Evolutionary conservation across 1,140 invertebrate genomes (phyloP), one percentile per base, ranked within the genome.

Genomic region (Sarcophaga bullata): DNA sequence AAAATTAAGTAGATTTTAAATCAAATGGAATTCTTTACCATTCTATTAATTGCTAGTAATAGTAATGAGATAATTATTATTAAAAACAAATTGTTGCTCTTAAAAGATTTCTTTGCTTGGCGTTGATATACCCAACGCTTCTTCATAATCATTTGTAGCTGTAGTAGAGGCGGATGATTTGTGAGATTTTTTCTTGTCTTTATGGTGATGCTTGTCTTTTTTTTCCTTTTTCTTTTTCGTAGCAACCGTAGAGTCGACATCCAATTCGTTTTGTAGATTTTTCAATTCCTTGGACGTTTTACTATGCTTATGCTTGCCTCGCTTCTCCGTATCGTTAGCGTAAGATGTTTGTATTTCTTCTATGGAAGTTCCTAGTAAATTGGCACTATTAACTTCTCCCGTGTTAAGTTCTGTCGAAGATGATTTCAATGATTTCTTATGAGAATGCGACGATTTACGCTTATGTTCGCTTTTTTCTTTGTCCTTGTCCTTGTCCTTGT

Each of bases 71-170:
- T 19, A 72, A 54, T 50, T 9, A 8, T 19, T 78, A 11, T 78
- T 50, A 78, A 78, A 76, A 9, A 25, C 10, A 19, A 68, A 68
- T 6, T 19, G 19, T 58, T 37, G 1, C 25, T 58, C n/a, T 68
- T 92, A 92, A 89, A 92, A 90, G 87, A 95, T 93, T 92, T 97
- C 97, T 91, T 97, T 97, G 80, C 96, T 97, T 6, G 96, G 96
- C 17, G 96, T 97, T 8, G 96, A 97, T 85, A 98, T 97, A 81
- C 96, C 97, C 83, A 95, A 92, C 47, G 96, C 95, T 91, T 97
- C 94, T 88, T 95, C 94, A 85, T 95, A 95, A 50, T 93, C 94
- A 8, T 91, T 85, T 82, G 91, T 91, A 68, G 89, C 90, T 86
- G 91, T 90, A 9, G 9, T 68, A 19, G 17, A 8, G 10, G 11